phyloP scores from a whole-genome alignment of 2,888 invertebrate genomes.

The Hoplodrina blanda region DNA sequence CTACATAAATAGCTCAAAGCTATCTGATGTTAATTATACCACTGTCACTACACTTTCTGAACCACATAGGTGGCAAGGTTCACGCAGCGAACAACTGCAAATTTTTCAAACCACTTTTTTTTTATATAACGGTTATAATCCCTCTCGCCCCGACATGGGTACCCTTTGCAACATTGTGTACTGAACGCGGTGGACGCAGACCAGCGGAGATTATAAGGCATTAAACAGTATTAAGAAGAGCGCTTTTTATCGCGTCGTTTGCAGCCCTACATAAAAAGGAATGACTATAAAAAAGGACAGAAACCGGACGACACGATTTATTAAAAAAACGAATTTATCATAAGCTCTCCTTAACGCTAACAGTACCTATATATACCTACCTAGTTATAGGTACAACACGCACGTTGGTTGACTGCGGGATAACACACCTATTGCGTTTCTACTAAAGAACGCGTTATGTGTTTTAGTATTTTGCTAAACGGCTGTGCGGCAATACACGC shows the following conservation, averaged over 20 bases:
- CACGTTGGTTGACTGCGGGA: no score
- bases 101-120: background rate
- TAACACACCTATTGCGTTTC: no score
- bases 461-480: no score
- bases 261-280: background rate
- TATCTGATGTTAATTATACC: no score
- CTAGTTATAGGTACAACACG: no score
- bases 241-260: conserved; percentile 30
- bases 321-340: no score
- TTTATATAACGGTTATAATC: background rate
- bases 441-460: no score
- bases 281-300: background rate
- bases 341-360: no score
- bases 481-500: no score
- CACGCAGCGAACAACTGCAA: background rate
- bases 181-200: background rate
- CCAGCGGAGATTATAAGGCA: conserved; percentile 52
- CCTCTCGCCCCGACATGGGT: background rate
- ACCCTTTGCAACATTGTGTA: conserved; percentile 12
- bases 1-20: no score
- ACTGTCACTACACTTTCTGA: background rate
- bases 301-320: background rate
- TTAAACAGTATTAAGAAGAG: conserved; percentile 58
- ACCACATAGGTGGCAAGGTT: background rate
- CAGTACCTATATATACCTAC: no score